Base-by-base conservation (phyloP, 2,888 invertebrate species). In the Metopia argyrocephala region DNA sequence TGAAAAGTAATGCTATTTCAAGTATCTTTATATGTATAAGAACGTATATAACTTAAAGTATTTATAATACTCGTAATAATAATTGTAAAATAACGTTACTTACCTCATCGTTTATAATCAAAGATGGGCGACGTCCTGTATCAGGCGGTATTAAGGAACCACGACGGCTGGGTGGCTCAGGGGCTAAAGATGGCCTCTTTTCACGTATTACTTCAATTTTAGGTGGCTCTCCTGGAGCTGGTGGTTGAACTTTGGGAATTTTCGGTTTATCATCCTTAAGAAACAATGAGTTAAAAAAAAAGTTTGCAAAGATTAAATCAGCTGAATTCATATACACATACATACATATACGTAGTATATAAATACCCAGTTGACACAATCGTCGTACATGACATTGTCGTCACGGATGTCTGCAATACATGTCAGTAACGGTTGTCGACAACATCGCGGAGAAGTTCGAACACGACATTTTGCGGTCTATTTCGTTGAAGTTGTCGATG, bases 101-200 rank as follows among this genome's bases (percentile, higher is more conserved):
- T 95, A 97, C 97, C 96, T 97, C 97, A 91, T 97, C 97, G 89
- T 96, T 96, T 89, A 97, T 97, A 88, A 97, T 95, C 85, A 97
- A 93, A 86, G 96, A 96, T 85, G 97, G 96, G 86, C 97, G 93
- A 87, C 97, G 93, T 91, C 94, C 94, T 90, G 94, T 95, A 90
- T 97, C 97, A 83, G 96, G 97, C 6, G 97, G 97, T 88, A 97
- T 94, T 79, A 97, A 93, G 65, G 97, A 97, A 78, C 97, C 97
- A 86, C 97, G 93, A 62, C 95, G 92, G 88, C 94, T 94, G 64
- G 93, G 92, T 61, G 92, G 91, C 62, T 91, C 93, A 52, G 95
- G 95, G 52, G 93, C 94, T 84, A 95, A 90, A 0, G 97, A 97
- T 1, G 97, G 97, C 23, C 96, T 96, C 86, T 93, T 95, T 88